Evolutionary conservation across 2,888 invertebrate species (phyloP).

Genomic region (Keiferia lycopersicella): DNA sequence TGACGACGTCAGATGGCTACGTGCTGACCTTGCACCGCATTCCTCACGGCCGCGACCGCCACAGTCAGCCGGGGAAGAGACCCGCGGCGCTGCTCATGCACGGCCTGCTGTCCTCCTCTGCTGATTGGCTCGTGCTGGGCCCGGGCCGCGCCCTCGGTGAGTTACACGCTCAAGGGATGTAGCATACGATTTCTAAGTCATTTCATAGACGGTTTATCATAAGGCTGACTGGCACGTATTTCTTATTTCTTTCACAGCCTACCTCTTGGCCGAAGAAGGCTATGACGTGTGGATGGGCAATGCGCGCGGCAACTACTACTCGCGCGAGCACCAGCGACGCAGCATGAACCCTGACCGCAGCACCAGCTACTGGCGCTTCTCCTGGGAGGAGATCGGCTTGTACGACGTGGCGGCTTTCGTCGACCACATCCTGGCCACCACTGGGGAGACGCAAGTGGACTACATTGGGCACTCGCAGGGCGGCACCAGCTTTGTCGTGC

Average conservation of each 20-base stretch:
- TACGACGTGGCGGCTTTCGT: constrained; percentile 54
- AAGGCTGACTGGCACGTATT: too few relatives aligned
- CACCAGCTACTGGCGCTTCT: constrained; percentile 59
- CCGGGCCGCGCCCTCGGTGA: constrained; percentile 52
- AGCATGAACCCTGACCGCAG: constrained; percentile 46
- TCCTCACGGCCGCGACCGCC: constrained; percentile 48
- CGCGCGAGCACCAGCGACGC: constrained; percentile 55
- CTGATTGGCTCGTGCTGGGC: constrained; percentile 53
- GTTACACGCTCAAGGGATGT: constrained; percentile 16
- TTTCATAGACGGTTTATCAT: too few relatives aligned
- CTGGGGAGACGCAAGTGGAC: constrained; percentile 51
- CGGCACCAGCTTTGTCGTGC: constrained; percentile 59
- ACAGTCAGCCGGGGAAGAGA: constrained; percentile 37
- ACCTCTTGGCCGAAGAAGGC: constrained; percentile 81
- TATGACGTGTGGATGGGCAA: constrained; percentile 91
- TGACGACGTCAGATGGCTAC: constrained; percentile 55
- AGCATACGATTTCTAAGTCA: not conserved
- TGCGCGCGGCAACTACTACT: constrained; percentile 86
- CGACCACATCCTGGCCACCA: constrained; percentile 47
- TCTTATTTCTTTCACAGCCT: constrained; percentile 37
- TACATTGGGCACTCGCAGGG: constrained; percentile 70
- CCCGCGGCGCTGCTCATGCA: constrained; percentile 42
- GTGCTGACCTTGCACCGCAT: constrained; percentile 56
- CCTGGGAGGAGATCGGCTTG: constrained; percentile 63
- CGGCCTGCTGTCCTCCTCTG: constrained; percentile 57